Evolutionary conservation across 2,888 invertebrate species (phyloP), one percentile per base, ranked within the genome.

Genomic region (Lepidonotus clava): DNA sequence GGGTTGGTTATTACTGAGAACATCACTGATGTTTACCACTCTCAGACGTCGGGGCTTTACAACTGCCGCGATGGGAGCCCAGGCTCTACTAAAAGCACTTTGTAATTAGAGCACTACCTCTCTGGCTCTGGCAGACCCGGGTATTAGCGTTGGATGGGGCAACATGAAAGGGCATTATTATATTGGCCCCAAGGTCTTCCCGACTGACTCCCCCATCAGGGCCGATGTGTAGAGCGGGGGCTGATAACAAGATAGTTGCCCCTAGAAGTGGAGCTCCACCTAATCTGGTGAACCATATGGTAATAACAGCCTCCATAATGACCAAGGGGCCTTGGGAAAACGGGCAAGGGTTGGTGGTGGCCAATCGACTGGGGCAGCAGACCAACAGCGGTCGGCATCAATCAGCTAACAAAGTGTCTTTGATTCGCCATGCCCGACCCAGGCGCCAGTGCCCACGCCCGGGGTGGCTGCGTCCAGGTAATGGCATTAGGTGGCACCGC

Each of bases 391-490:
- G 71, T 18, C 14, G 38, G 71, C 14, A 38, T 34, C 36, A 71
- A 71, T 71, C 71, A 11, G 38, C 71, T 38, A 34, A 71, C 71
- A 71, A 71, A 71, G 38, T 71, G 36, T n/a, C 71, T 71, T 71
- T 71, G 71, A 71, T 71, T 71, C 36, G 34, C n/a, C 6, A 38
- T 34, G 14, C 71, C 36, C 8, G 71, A 6, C 38, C 36, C 71
- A 11, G 38, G 71, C 36, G 71, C 38, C 36, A 0, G 36, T 18
- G 71, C n/a, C 21, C 21, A n/a, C 8, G 71, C 38, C 36, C 4
- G 71, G 21, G 71, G 34, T 34, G 71, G 14, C 38, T 11, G 34
- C 8, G 34, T 34, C 71, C 8, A 18, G 71, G 71, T 34, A 34
- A 38, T 71, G 34, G 71, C 14, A 36, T 71, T 71, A 38, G 71